Base-by-base conservation (phyloP, 1,140 invertebrate genomes). In the Drosophila repleta region DNA sequence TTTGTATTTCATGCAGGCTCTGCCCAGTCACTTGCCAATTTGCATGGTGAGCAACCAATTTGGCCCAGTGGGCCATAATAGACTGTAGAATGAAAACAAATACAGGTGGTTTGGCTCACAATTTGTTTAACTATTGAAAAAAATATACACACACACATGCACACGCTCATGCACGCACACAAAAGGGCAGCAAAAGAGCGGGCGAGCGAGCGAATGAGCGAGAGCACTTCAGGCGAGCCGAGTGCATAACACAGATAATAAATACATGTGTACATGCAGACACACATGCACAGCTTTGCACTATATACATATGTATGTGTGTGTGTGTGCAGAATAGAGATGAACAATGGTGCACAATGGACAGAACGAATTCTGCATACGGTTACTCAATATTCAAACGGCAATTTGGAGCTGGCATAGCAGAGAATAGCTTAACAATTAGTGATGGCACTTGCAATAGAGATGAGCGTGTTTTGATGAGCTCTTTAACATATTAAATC, bases 31-130 rank as follows among this genome's bases (percentile, higher is more conserved):
- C 43, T 11, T 56, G 43, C 60, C 52, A 53, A 24, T 6, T 26
- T 46, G n/a, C 13, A 32, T 18, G 20, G 7, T 32, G 32, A 24
- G 17, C 37, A 4, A 13, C 24, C 43, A 55, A 53, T 46, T 45
- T 37, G 11, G 24, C 4, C 24, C 46, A 43, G 17, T 24, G 48
- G 37, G 4, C 13, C 20, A 53, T 35, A 71, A 66, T 46, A 29
- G 29, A 58, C 20, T 24, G 51, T 49, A 61, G 62, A 58, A 10
- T 24, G 51, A 49, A 61, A 68, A 62, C 63, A 68, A 68, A 68
- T 56, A 73, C 70, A 73, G 64, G 70, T 73, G 70, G 70, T 57
- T 68, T 26, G 37, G 37, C 32, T 52, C 29, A 29, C 37, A 52
- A 3, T 10, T 17, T 45, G 15, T 18, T 17, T 21, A 10, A 29